Evolutionary conservation across 2,888 invertebrate genomes (phyloP).

Genomic region (Sarcophaga carnaria): DNA sequence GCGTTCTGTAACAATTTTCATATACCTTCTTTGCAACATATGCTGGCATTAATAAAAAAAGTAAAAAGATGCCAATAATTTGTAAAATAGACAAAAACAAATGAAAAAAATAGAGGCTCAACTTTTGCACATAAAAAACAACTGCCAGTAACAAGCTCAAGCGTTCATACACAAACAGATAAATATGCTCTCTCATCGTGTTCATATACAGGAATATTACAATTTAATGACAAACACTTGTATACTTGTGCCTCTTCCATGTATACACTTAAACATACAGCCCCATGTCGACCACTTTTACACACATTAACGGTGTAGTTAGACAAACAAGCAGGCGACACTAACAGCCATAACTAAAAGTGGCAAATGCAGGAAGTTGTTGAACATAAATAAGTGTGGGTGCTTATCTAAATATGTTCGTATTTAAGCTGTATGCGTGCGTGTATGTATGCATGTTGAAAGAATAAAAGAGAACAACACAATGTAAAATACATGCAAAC

Average conservation of each 20-base stretch:
- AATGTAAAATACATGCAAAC: not conserved
- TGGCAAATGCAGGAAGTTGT: constrained; percentile 63
- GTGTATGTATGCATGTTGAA: not conserved
- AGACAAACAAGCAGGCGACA: not conserved
- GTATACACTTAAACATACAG: constrained; percentile 8
- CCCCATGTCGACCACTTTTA: not conserved
- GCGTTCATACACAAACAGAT: not conserved
- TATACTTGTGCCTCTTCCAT: not conserved
- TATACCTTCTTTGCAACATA: not conserved
- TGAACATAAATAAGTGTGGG: constrained; percentile 43
- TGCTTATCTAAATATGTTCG: not conserved
- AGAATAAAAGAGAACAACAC: not conserved
- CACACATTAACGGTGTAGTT: constrained; percentile 1
- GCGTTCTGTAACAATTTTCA: not conserved
- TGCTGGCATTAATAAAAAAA: not conserved
- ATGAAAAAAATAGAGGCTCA: not conserved
- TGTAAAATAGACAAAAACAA: constrained; percentile 4
- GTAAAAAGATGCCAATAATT: constrained; percentile 13
- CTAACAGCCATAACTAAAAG: constrained; percentile 1
- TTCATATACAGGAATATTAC: constrained; percentile 15
- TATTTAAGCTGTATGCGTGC: not conserved
- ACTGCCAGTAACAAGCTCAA: not conserved
- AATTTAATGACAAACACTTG: not conserved
- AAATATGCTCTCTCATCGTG: not conserved
- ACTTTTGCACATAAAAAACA: not conserved